Evolutionary conservation across 2,888 invertebrate genomes (phyloP).

Genomic region (Oconnorella tubifera): DNA sequence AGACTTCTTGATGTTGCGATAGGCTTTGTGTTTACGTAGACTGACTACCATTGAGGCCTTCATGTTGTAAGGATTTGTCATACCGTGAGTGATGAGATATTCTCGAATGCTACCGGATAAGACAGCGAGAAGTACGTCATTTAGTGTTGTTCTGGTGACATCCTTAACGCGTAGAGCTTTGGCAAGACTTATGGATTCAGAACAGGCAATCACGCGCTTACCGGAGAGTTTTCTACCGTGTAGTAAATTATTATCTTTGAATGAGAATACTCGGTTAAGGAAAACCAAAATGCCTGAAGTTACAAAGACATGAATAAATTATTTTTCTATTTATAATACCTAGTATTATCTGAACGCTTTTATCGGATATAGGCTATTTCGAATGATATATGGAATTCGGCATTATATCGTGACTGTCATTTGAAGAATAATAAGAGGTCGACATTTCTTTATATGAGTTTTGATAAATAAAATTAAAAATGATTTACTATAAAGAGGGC

Average conservation of each 20-base stretch:
- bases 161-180: conserved; percentile 59
- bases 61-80: conserved; percentile 59
- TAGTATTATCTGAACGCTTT: too few species aligned
- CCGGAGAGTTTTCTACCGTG: conserved; percentile 47
- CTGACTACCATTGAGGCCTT: conserved; percentile 54
- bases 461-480: too few species aligned
- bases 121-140: conserved; percentile 61
- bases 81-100: conserved; percentile 59
- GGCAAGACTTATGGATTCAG: conserved; percentile 57
- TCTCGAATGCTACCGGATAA: conserved; percentile 59
- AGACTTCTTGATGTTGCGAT: neutral
- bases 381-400: too few species aligned
- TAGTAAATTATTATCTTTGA: conserved; percentile 58
- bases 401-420: too few species aligned
- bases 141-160: conserved; percentile 61
- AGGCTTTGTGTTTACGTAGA: conserved; percentile 32
- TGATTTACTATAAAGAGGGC: too few species aligned
- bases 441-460: too few species aligned
- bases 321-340: too few species aligned
- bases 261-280: conserved; percentile 57
- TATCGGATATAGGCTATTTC: too few species aligned
- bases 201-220: conserved; percentile 57
- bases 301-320: neutral
- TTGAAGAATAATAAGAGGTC: too few species aligned
- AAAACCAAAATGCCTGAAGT: conserved; percentile 53